Evolutionary conservation across 2,888 invertebrate species (phyloP).

Genomic region (Amitus sp.): DNA sequence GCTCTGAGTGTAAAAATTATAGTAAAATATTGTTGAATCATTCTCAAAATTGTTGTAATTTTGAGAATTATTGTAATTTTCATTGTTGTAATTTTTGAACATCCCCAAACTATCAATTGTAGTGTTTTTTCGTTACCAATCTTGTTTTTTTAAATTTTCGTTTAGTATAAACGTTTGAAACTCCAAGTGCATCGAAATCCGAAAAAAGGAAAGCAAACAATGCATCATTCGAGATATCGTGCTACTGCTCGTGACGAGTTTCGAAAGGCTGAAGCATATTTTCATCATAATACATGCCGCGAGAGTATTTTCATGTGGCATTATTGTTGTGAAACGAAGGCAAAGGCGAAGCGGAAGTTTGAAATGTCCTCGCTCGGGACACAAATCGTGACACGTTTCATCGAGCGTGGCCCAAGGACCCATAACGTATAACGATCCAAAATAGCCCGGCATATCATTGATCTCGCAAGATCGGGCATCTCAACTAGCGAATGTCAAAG

Average conservation of each 20-base stretch:
- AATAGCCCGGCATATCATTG: constrained; percentile 21
- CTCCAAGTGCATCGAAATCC: no score
- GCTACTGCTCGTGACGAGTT: constrained; percentile 28
- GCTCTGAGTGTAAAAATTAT: no score
- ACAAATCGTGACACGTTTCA: constrained; percentile 40
- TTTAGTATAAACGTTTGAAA: no score
- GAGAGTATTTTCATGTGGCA: constrained; percentile 26
- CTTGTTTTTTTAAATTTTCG: no score
- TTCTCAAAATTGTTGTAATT: no score
- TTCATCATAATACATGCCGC: constrained; percentile 39
- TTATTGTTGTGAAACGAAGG: background rate
- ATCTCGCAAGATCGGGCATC: constrained; percentile 24
- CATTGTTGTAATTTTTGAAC: no score
- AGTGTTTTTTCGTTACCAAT: no score
- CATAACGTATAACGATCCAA: constrained; percentile 16
- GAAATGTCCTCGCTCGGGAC: constrained; percentile 34
- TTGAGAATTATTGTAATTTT: no score
- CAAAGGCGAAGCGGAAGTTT: constrained; percentile 27
- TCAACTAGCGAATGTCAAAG: constrained; percentile 33
- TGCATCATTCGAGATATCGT: constrained; percentile 1
- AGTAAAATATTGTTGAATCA: no score
- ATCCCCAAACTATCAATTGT: no score
- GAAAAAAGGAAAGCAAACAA: no score
- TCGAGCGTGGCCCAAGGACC: constrained; percentile 15
- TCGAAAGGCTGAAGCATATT: constrained; percentile 35